Conservation (phyloP, 2,797 vertebrate genomes). For the Catamblyrhynchus diadema region DNA sequence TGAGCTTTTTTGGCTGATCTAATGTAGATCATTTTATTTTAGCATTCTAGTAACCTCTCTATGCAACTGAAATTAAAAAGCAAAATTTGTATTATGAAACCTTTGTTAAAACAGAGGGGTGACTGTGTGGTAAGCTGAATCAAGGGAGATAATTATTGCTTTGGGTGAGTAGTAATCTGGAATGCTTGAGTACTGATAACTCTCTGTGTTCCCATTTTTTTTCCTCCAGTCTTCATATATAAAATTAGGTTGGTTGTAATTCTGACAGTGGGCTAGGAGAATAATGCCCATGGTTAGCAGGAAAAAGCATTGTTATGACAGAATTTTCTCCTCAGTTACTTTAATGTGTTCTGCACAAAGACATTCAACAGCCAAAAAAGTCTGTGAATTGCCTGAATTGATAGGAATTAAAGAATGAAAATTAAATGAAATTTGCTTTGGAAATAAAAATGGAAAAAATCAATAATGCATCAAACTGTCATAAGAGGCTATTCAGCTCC, state of each 20-base stretch:
- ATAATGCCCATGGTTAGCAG: background rate
- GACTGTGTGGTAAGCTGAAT: background rate
- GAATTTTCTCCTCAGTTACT: constrained; percentile 22
- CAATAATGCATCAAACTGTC: constrained; percentile 42
- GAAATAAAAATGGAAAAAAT: constrained; percentile 29
- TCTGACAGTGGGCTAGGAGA: background rate
- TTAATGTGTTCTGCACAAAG: background rate
- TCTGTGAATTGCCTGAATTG: constrained; percentile 1
- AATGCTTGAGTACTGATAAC: background rate
- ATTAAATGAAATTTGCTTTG: constrained; percentile 55
- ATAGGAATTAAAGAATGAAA: constrained; percentile 38
- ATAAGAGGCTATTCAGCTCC: constrained; percentile 41
- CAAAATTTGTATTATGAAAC: background rate
- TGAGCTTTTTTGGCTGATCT: background rate
- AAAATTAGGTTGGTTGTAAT: background rate
- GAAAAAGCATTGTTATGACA: background rate
- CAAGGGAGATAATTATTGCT: background rate
- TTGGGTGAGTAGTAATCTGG: background rate
- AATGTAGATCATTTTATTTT: background rate
- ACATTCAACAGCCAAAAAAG: background rate
- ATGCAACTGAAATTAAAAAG: constrained; percentile 6
- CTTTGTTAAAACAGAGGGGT: background rate
- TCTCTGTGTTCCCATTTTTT: background rate
- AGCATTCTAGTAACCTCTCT: background rate
- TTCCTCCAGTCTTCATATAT: background rate